Evolutionary conservation across 2,888 invertebrate species (phyloP).

Genomic region (Augochlorella aurata): DNA sequence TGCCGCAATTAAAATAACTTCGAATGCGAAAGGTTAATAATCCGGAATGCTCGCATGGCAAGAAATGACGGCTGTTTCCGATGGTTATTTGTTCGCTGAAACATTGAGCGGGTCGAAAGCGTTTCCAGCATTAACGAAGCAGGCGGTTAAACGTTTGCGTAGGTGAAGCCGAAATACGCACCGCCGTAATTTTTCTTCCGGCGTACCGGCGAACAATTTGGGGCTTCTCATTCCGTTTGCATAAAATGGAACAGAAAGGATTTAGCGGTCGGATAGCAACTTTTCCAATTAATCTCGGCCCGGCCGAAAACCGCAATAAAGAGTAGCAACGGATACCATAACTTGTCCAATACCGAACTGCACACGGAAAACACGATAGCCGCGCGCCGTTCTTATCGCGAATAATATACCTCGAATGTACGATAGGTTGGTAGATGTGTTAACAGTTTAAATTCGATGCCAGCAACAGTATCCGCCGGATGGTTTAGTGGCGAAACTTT

Average conservation of each 20-base stretch:
- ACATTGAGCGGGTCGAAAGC: not conserved
- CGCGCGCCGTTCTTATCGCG: conserved; percentile 33
- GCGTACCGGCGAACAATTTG: not conserved
- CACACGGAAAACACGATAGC: conserved; percentile 27
- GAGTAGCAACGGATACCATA: conserved; percentile 33
- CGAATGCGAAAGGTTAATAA: not conserved
- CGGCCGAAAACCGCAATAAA: conserved; percentile 30
- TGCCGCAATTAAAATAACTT: no score
- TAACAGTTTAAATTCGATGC: conserved; percentile 43
- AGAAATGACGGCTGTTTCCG: not conserved
- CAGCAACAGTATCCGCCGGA: conserved; percentile 21
- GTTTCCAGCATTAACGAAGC: not conserved
- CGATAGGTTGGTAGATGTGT: conserved; percentile 19
- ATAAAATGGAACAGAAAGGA: conserved; percentile 17
- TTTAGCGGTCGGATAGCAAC: conserved; percentile 29
- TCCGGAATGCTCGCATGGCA: not conserved
- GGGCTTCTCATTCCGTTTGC: conserved; percentile 2
- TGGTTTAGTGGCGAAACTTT: conserved; percentile 32
- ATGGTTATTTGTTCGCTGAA: not conserved
- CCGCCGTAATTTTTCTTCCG: not conserved
- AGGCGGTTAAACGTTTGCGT: not conserved
- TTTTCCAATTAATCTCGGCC: conserved; percentile 42
- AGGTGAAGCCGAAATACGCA: not conserved
- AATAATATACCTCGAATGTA: conserved; percentile 34
- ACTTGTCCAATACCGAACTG: conserved; percentile 6